Percentiles rank a stretch among this genome's conserved stretches.
Conservation (phyloP, 2,113 vertebrate species). For the Dicrurus megarhynchus region DNA sequence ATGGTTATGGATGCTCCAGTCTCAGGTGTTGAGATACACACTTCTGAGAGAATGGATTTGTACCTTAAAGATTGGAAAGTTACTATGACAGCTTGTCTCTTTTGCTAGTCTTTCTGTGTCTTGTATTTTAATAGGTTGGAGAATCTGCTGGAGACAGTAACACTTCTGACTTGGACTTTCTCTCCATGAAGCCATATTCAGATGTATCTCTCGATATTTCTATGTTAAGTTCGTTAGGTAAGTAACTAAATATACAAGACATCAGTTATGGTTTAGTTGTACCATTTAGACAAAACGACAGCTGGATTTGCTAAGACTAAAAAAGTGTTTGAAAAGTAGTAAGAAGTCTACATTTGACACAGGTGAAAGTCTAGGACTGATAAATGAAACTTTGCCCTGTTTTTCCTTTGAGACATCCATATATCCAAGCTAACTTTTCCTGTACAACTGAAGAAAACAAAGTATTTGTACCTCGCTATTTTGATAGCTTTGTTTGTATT, state of each 20-base stretch:
- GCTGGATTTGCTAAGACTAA: not conserved
- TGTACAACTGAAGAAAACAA: not conserved
- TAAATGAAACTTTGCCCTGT: not conserved
- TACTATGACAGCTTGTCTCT: not conserved
- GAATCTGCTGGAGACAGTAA: constrained; percentile 80
- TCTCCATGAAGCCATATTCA: constrained; percentile 88
- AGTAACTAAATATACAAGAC: not conserved
- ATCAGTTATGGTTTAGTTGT: not conserved
- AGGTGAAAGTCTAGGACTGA: not conserved
- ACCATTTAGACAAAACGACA: not conserved
- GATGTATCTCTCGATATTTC: constrained; percentile 93
- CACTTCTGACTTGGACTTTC: constrained; percentile 87
- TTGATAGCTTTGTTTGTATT: not conserved
- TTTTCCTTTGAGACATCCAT: not conserved
- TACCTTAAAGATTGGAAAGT: not conserved
- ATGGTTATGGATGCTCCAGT: not conserved
- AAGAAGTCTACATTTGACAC: not conserved
- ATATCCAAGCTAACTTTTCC: not conserved
- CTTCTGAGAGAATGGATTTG: not conserved
- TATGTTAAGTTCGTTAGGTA: constrained; percentile 89
- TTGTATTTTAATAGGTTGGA: constrained; percentile 70
- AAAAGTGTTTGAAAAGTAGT: not conserved
- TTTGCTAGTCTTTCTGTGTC: not conserved
- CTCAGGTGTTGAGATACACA: not conserved
- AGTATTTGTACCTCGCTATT: not conserved